Evolutionary conservation across 2,797 vertebrate genomes (phyloP).

Genomic region (Crocodylus rhombifer): DNA sequence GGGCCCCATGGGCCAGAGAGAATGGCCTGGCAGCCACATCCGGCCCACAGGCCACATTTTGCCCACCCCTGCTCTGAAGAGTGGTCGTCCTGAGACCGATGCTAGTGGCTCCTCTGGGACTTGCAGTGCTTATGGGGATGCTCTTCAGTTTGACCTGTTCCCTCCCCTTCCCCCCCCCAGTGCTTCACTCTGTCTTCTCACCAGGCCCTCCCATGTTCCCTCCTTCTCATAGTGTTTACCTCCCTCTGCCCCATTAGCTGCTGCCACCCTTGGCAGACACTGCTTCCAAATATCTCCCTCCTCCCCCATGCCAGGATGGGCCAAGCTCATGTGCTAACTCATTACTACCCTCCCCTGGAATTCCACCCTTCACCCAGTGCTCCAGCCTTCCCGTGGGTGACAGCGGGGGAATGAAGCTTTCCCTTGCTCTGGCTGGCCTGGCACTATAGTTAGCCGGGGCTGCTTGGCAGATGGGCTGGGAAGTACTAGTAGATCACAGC

Average conservation of each 20-base stretch:
- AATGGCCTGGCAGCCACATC: no score
- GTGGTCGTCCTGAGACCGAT: no score
- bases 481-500: not conserved
- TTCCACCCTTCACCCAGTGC: rapidly evolving
- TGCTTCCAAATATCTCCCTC: not conserved
- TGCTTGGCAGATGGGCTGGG: not conserved
- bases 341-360: not conserved
- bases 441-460: not conserved
- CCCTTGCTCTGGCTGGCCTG: not conserved
- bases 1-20: no score
- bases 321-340: not conserved
- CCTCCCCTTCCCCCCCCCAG: not conserved
- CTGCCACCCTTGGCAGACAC: not conserved
- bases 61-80: no score
- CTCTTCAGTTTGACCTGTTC: not conserved
- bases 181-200: not conserved
- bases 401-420: not conserved
- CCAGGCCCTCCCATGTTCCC: no score
- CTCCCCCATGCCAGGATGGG: not conserved
- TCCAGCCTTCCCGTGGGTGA: not conserved
- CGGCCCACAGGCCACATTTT: no score
- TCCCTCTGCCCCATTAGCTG: not conserved
- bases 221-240: not conserved
- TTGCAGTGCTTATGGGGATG: not conserved
- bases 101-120: not conserved